Evolutionary conservation across 2,888 invertebrate species (phyloP).

Genomic region (Lasius platythorax): DNA sequence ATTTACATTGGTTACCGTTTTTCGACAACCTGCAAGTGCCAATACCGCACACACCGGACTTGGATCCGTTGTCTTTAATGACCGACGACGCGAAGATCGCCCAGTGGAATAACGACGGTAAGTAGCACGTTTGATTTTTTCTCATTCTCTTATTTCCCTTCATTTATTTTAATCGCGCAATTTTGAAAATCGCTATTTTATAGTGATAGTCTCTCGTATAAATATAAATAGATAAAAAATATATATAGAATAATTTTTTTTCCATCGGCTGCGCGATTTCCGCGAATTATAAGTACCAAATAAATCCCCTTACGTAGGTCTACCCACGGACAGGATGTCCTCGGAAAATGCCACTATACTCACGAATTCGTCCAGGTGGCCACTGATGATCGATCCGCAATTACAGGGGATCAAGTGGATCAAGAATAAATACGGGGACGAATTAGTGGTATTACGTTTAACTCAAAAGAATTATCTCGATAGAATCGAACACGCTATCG

Average conservation of each 20-base stretch:
- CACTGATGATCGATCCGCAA: conserved; percentile 98
- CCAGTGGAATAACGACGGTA: conserved; percentile 96
- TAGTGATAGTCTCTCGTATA: background rate
- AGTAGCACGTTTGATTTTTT: background rate
- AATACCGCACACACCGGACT: conserved; percentile 92
- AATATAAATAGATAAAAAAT: background rate
- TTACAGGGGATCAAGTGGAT: conserved; percentile 98
- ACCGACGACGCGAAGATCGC: conserved; percentile 97
- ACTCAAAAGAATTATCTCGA: conserved; percentile 95
- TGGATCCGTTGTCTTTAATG: conserved; percentile 94
- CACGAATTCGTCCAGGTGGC: conserved; percentile 96
- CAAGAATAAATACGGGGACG: conserved; percentile 93
- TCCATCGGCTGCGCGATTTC: background rate
- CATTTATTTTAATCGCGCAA: background rate
- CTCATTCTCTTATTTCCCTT: background rate
- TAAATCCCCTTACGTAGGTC: conserved; percentile 81
- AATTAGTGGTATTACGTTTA: conserved; percentile 91
- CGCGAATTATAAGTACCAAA: background rate
- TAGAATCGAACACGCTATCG: conserved; percentile 91
- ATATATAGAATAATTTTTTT: background rate
- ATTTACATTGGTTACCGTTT: conserved; percentile 93
- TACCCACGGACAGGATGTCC: conserved; percentile 97
- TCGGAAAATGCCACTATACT: conserved; percentile 97
- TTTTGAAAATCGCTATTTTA: background rate
- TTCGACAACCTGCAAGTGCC: conserved; percentile 90